phyloP scores from a whole-genome alignment of 2,888 invertebrate species.

The Leucozona laternaria region DNA sequence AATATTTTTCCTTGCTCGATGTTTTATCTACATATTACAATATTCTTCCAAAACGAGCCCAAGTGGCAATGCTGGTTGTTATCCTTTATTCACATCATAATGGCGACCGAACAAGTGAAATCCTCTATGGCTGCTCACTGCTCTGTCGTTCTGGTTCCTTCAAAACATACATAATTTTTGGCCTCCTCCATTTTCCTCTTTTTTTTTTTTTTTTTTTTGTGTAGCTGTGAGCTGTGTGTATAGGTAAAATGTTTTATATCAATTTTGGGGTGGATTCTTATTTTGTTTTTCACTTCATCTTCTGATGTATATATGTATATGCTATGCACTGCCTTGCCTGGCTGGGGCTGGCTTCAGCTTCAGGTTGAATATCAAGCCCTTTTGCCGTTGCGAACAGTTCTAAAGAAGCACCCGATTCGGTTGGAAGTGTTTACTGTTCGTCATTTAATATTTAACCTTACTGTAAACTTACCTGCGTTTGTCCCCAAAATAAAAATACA shows the following conservation, averaged over 20 bases:
- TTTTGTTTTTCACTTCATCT: slow-evolving; percentile 38
- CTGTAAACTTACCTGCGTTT: slow-evolving; percentile 47
- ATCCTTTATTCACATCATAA: slow-evolving; percentile 39
- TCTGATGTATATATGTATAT: slow-evolving; percentile 23
- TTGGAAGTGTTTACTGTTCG: slow-evolving; percentile 55
- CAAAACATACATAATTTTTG: slow-evolving; percentile 22
- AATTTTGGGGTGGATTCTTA: slow-evolving; percentile 72
- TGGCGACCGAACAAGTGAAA: slow-evolving; percentile 32
- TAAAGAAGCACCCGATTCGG: slow-evolving; percentile 73
- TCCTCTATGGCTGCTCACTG: neutral
- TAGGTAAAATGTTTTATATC: slow-evolving; percentile 53
- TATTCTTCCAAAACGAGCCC: too few relatives aligned
- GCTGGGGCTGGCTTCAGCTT: slow-evolving; percentile 29
- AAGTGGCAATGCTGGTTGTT: slow-evolving; percentile 18
- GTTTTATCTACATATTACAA: too few relatives aligned
- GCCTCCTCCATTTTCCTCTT: slow-evolving; percentile 28
- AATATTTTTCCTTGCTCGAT: too few relatives aligned
- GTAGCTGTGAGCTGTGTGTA: neutral
- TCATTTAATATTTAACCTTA: neutral
- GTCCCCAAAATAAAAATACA: neutral
- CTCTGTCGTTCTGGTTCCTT: neutral
- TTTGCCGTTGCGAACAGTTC: slow-evolving; percentile 67
- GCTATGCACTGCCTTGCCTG: slow-evolving; percentile 23
- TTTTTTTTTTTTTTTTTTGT: too few relatives aligned
- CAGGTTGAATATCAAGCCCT: slow-evolving; percentile 61